Conservation (phyloP, 2,888 invertebrate species). For the Encarsia formosa region DNA sequence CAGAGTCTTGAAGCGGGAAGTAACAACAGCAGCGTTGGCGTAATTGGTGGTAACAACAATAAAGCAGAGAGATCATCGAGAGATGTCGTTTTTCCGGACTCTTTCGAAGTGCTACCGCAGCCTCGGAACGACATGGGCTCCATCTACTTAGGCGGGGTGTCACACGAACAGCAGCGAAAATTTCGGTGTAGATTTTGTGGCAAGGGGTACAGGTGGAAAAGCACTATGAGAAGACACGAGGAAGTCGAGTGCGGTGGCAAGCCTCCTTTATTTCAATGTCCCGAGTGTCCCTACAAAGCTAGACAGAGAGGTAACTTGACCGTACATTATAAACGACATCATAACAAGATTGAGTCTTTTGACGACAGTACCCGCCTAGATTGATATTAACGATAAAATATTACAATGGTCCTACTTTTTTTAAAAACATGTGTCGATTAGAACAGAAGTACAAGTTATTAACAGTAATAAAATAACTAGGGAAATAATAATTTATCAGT, state of each 20-base stretch:
- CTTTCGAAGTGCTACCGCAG: conserved; percentile 49
- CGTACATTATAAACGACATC: conserved; percentile 77
- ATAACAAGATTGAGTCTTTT: conserved; percentile 49
- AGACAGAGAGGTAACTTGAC: conserved; percentile 79
- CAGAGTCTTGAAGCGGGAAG: conserved; percentile 18
- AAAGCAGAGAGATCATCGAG: conserved; percentile 35
- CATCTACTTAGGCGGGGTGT: conserved; percentile 52
- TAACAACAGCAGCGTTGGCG: conserved; percentile 17
- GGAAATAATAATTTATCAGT: too few relatives aligned
- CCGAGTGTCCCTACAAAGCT: conserved; percentile 73
- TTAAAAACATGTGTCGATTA: too few relatives aligned
- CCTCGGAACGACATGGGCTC: conserved; percentile 44
- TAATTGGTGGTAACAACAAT: conserved; percentile 27
- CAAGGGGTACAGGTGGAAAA: conserved; percentile 83
- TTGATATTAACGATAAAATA: too few relatives aligned
- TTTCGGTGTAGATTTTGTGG: conserved; percentile 81
- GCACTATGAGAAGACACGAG: conserved; percentile 76
- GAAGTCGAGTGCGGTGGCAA: conserved; percentile 82
- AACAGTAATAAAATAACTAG: too few relatives aligned
- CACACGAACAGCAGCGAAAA: conserved; percentile 58
- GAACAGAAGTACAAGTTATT: too few relatives aligned
- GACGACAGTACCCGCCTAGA: conserved; percentile 34
- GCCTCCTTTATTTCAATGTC: conserved; percentile 76
- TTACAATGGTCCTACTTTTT: too few relatives aligned
- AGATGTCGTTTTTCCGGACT: conserved; percentile 48